These are phyloP conservation scores for Pogonocherus hispidulus DNA, from an alignment of 2,888 invertebrate species.

Conservation along the genomic window DNA sequence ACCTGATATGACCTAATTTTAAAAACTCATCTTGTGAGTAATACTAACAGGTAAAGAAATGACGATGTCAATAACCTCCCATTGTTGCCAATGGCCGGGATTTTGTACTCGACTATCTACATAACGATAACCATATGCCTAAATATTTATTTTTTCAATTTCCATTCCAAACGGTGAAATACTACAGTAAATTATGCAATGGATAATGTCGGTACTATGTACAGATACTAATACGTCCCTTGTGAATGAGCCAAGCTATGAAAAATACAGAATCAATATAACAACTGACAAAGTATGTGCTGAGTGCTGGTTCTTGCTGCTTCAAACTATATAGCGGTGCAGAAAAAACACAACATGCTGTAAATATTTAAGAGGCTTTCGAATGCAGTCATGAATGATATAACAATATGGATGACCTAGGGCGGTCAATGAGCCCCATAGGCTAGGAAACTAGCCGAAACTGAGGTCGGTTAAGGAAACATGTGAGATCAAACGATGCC, in stretches of 20 bases:
- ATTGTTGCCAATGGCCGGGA: too few species aligned
- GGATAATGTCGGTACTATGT: neutral
- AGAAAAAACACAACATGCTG: slow-evolving; percentile 43
- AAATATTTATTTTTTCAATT: neutral
- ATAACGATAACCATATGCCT: neutral
- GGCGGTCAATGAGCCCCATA: slow-evolving; percentile 43
- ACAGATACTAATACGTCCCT: slow-evolving; percentile 18
- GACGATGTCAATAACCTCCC: too few species aligned
- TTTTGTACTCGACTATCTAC: too few species aligned
- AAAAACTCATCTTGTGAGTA: too few species aligned
- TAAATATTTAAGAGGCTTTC: slow-evolving; percentile 37
- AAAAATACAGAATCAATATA: slow-evolving; percentile 17
- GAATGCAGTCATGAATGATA: slow-evolving; percentile 39
- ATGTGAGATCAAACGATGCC: neutral
- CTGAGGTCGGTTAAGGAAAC: neutral
- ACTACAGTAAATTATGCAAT: slow-evolving; percentile 12
- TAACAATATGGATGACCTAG: slow-evolving; percentile 41
- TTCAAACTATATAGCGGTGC: slow-evolving; percentile 49
- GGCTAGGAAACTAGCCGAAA: slow-evolving; percentile 19
- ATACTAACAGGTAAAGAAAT: too few species aligned
- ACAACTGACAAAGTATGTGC: slow-evolving; percentile 31
- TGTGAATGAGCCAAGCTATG: slow-evolving; percentile 32
- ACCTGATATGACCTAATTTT: too few species aligned
- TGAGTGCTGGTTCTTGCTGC: slow-evolving; percentile 40
- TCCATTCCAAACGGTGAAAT: slow-evolving; percentile 5